These are phyloP conservation scores for Caenorhabditis afra DNA, from an alignment of 2,888 invertebrate species.

Conservation along the genomic window DNA sequence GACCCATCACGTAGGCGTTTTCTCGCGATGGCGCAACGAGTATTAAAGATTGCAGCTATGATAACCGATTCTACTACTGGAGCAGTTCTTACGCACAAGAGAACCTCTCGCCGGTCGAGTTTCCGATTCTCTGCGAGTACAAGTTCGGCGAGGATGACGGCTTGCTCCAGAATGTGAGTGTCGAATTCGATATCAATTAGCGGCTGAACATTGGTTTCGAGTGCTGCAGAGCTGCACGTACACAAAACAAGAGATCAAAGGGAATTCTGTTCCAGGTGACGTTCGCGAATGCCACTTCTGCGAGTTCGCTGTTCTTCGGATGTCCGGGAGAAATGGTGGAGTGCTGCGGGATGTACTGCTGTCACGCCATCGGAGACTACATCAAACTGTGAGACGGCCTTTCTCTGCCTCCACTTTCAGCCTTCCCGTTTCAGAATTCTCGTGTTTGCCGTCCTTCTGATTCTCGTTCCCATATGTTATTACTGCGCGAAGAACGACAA, in stretches of 20 bases:
- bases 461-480: background rate
- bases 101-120: conserved; percentile 22
- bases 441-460: background rate
- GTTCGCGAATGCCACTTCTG: conserved; percentile 31
- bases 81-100: conserved; percentile 36
- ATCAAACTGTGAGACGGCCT: conserved; percentile 16
- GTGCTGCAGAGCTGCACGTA: no score
- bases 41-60: conserved; percentile 37
- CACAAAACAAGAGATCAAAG: no score
- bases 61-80: conserved; percentile 45
- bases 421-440: background rate
- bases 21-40: no score
- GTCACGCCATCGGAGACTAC: conserved; percentile 32
- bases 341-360: conserved; percentile 49
- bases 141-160: conserved; percentile 45
- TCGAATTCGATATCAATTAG: background rate
- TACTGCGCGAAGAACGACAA: conserved; percentile 5
- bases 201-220: no score
- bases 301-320: conserved; percentile 31
- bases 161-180: conserved; percentile 31
- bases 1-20: conserved; percentile 24
- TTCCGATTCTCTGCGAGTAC: conserved; percentile 37
- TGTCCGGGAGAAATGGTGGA: conserved; percentile 40
- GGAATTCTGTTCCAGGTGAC: conserved; percentile 27
- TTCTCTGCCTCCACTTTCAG: background rate